Base-by-base conservation (phyloP, 2,797 vertebrate genomes). In the Pampus argenteus region DNA sequence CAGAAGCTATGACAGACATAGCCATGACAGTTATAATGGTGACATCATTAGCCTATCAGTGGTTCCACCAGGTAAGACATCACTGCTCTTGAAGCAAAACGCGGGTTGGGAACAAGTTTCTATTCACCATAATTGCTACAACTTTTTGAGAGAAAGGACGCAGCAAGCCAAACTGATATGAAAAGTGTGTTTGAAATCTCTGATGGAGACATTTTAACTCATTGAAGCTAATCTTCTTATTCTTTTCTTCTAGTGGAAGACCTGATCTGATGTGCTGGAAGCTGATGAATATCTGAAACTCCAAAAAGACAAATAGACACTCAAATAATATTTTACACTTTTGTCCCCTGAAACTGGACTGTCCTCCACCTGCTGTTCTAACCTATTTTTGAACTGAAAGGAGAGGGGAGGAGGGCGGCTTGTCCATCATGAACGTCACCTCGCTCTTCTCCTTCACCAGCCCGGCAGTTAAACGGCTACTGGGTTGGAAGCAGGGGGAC, bases 391-490 rank as follows among this genome's bases (percentile, higher is more conserved):
- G 69, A 70, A 67, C 75, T 44, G 54, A 59, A 18, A 34, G 74
- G 74, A 83, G 77, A 74, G 79, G 75, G 79, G 80, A 87, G 81
- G 78, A 79, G 84, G 78, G 52, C 68, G 36, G 68, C 71, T 73
- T 22, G 65, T 67, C 70, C 86, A 80, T 50, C 84, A 99, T 99
- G 98, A 98, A 98, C 1, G 97, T 99, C 89, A 98, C 97, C 42
- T 98, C 97, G 18, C 95, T 99, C 56, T 99, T 99, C 91, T 98
- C 97, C 85, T 98, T 99, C 92, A 99, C 97, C 82, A 98, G 97
- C 91, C 97, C 97, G 0, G 97, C 97, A 0, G 97, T 99, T 84
- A 99, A 98, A 82, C 95, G 97, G 57, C 95, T 99, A 66, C 91
- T 99, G 79, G 97, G 97, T 23, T 99, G 97, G 97, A 99, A 99